Base-by-base conservation (phyloP, 2,113 vertebrate species). In the Erinaceus europaeus region DNA sequence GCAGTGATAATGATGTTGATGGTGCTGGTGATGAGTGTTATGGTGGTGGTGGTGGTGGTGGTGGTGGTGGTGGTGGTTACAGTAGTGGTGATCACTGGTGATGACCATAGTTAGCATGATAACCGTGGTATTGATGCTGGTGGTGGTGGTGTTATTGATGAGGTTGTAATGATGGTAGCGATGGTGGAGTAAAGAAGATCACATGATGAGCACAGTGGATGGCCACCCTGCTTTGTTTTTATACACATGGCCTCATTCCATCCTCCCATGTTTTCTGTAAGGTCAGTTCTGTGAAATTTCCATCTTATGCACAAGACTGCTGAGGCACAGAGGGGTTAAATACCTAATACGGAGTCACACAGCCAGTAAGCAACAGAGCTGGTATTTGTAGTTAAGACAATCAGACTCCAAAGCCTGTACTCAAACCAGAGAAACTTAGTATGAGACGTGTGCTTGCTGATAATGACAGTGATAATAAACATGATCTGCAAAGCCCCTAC, bases 21-120 rank as follows among this genome's bases (percentile, higher is more conserved):
- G 14, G 3, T 10, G 0, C 2, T 32, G 9, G 4, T 36, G 10
- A 0, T 34, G 29, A 1, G 53, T 20, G 2, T 25, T 4, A 1
- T 53, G 34, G 3, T 67, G 25, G 1, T 57, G 18, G 1, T 25
- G 65, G 5, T 27, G 32, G 0, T 72, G 23, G 0, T 57, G 65
- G 10, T 57, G 29, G 0, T 48, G 8, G 0, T 34, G 23, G 3
- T 8, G 6, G 0, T 38, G 29, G 2, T 53, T 9, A 6, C n/a
- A 42, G 2, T 27, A 6, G 18, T 50, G 10, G 5, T 32, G 29
- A 2, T 21, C 5, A 11, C n/a, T 32, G 11, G 3, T 42, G 3
- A 3, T 40, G 17, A 0, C 18, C 3, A 1, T 34, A 8, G 1
- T 18, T 5, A 1, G 15, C 29, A 2, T 64, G 9, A 32, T 12